These are phyloP conservation scores for Paratilapia polleni DNA, from an alignment of 2,113 vertebrate species.

Conservation along the genomic window DNA sequence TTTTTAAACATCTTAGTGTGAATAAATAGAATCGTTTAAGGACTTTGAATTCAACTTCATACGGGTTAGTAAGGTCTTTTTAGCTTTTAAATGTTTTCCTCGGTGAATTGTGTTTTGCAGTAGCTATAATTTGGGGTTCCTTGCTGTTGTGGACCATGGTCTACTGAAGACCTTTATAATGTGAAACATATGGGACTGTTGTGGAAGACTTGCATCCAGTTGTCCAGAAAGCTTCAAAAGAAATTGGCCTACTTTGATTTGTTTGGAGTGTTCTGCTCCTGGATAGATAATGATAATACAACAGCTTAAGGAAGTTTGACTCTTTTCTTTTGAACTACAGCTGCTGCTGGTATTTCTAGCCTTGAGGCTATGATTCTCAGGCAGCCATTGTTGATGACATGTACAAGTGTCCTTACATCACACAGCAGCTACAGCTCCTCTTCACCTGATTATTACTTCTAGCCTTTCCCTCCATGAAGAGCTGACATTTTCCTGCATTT, in stretches of 20 bases:
- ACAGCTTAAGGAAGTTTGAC: background rate
- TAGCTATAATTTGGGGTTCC: slow-evolving; percentile 61
- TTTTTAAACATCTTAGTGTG: background rate
- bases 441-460: slow-evolving; percentile 25
- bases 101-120: slow-evolving; percentile 42
- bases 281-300: slow-evolving; percentile 25
- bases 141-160: slow-evolving; percentile 44
- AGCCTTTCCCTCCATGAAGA: slow-evolving; percentile 18
- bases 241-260: background rate
- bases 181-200: slow-evolving; percentile 68
- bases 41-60: background rate
- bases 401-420: slow-evolving; percentile 59
- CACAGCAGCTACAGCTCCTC: slow-evolving; percentile 33
- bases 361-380: slow-evolving; percentile 45
- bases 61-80: slow-evolving; percentile 5
- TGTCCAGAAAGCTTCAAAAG: slow-evolving; percentile 11
- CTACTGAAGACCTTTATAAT: slow-evolving; percentile 63
- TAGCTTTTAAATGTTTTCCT: slow-evolving; percentile 36
- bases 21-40: slow-evolving; percentile 28
- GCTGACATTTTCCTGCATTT: slow-evolving; percentile 53
- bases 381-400: slow-evolving; percentile 67
- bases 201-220: slow-evolving; percentile 8
- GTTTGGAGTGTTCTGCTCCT: slow-evolving; percentile 1
- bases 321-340: slow-evolving; percentile 49
- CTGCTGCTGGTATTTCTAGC: slow-evolving; percentile 69